Base-by-base conservation (phyloP, 1,140 invertebrate genomes). In the Micrasema minimum region DNA sequence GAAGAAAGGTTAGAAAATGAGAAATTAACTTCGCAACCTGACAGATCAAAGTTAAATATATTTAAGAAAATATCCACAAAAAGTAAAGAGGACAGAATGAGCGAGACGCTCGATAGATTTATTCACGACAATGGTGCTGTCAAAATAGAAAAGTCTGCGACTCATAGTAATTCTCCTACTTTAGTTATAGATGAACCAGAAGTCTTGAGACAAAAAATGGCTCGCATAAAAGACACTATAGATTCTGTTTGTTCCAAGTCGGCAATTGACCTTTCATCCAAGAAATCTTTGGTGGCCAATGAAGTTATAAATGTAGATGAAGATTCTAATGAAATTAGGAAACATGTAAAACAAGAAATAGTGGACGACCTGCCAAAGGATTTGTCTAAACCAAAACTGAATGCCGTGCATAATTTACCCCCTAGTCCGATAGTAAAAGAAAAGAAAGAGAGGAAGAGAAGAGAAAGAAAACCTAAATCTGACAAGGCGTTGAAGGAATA, bases 51-150 rank as follows among this genome's bases (percentile, higher is more conserved):
- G 80, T 80, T 93, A 22, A 94, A 93, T 82, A 93, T 94, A 78
- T 93, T 94, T 75, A 94, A 93, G 78, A 93, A 93, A 82, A 92
- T 94, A 77, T 89, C 91, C 59, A 84, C 83, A 78, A 92, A 92
- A 84, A 88, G 89, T 14, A 92, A 91, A 81, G 89, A 90, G 76
- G 88, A 90, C 74, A 87, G 85, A 26, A 74, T 77, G 76, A 81
- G 82, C 71, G 87, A 85, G 72, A 80, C 75, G 81, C 84, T 37
- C 20, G 69, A 71, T 35, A 46, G 57, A 38, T 53, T 59, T 45
- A 31, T 48, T 10, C 51, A 57, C 10, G 72, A 66, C 12, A 70
- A 66, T 53, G 53, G 66, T 18, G 51, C 67, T 10, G 23, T 69
- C 12, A 69, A 70, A 43, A 12, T 38, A 11, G 73, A 74, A 50